Conservation (phyloP, 2,113 vertebrate genomes). For the Capra hircus region DNA sequence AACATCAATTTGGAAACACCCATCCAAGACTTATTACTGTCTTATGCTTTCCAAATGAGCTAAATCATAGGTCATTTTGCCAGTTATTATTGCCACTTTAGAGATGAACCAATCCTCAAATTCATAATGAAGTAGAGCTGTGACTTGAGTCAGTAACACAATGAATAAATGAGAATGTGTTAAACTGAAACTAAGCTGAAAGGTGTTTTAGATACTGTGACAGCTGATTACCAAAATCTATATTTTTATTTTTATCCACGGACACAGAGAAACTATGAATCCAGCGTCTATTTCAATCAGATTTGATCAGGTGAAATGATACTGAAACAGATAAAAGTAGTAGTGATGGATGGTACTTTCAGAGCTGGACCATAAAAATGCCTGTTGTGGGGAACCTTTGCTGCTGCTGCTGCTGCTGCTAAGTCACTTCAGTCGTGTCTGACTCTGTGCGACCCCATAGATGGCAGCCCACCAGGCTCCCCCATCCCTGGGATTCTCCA, state of each 20-base stretch:
- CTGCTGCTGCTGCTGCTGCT: too few relatives aligned
- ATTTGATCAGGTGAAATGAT: background rate
- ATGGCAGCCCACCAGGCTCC: background rate
- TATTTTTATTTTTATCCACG: background rate
- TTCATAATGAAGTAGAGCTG: background rate
- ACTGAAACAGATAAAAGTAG: background rate
- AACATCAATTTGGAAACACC: background rate
- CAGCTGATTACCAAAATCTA: background rate
- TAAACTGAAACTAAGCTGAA: background rate
- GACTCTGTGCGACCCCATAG: fast-evolving
- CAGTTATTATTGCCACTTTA: background rate
- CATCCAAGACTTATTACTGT: background rate
- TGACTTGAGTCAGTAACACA: background rate
- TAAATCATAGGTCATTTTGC: background rate
- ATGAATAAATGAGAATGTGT: background rate
- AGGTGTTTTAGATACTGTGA: background rate
- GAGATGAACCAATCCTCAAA: background rate
- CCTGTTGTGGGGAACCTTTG: background rate
- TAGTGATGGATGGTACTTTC: background rate
- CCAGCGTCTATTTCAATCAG: background rate
- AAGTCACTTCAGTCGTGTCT: fast-evolving
- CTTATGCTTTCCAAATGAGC: background rate
- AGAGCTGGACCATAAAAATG: background rate
- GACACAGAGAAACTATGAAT: background rate
- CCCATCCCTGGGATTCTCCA: background rate